A percentile compares a stretch with the other conserved stretches of the same genome.
These are phyloP conservation scores for Emys orbicularis DNA, from an alignment of 2,797 vertebrate species.

Conservation along the genomic window DNA sequence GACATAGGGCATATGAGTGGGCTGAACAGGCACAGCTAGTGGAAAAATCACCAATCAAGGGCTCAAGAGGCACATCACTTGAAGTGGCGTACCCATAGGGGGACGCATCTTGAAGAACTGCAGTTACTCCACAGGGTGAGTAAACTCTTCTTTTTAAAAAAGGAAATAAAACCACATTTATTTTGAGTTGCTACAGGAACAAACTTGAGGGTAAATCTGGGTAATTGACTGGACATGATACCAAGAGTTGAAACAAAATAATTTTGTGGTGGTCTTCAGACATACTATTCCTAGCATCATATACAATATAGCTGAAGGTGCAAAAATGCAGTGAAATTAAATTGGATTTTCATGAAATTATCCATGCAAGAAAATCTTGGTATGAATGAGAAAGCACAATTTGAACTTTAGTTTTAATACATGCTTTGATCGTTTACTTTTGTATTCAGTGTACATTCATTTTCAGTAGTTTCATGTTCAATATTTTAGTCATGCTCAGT, in stretches of 20 bases:
- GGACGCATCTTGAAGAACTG: neutral
- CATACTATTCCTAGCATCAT: neutral
- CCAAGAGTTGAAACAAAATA: neutral
- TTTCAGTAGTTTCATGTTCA: conserved; percentile 1
- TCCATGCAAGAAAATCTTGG: neutral
- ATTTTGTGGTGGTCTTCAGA: neutral
- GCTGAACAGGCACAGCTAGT: neutral
- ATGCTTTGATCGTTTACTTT: conserved; percentile 12
- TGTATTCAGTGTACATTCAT: neutral
- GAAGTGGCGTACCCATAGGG: neutral
- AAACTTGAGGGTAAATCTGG: neutral
- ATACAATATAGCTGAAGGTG: neutral
- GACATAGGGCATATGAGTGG: neutral
- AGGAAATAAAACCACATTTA: neutral
- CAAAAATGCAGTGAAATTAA: neutral
- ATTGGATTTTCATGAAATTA: neutral
- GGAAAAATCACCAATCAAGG: neutral
- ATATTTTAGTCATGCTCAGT: neutral
- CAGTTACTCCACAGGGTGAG: neutral
- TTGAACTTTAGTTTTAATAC: conserved; percentile 39
- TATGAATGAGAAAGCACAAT: conserved; percentile 5
- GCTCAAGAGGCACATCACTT: neutral
- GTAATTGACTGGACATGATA: neutral
- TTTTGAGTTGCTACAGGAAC: neutral
- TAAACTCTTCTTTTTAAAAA: neutral